Percentiles rank a stretch among this genome's conserved stretches.
Conservation (phyloP, 2,113 vertebrate genomes). For the Myotis yumanensis region DNA sequence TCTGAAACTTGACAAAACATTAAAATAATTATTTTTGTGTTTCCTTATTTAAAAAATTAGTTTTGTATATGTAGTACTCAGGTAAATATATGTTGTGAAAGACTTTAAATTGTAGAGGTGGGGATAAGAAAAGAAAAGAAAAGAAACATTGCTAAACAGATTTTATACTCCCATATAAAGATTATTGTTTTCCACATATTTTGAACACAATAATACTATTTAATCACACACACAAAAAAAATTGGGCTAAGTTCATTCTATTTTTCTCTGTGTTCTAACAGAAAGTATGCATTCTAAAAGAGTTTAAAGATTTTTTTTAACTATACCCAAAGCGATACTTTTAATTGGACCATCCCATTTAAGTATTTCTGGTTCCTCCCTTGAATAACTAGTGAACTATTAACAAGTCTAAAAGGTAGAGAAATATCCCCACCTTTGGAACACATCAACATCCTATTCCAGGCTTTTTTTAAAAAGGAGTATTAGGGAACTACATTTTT, state of each 20-base stretch:
- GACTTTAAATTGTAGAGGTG: not conserved
- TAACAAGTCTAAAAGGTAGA: not conserved
- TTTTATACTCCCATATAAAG: not conserved
- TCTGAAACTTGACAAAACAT: not conserved
- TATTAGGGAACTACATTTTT: constrained; percentile 19
- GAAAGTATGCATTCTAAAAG: not conserved
- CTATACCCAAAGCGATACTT: not conserved
- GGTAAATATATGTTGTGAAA: constrained; percentile 21
- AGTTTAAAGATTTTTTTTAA: not conserved
- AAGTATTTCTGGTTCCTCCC: not conserved
- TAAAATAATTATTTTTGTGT: constrained; percentile 40
- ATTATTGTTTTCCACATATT: not conserved
- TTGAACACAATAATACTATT: constrained; percentile 8
- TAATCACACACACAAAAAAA: not conserved
- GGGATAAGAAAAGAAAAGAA: not conserved
- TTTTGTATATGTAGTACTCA: not conserved
- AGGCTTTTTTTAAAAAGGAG: not conserved
- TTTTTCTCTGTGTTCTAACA: not conserved
- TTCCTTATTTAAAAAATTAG: not conserved
- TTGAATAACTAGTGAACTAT: not conserved
- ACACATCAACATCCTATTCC: not conserved
- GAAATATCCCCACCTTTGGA: not conserved
- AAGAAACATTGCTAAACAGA: not conserved
- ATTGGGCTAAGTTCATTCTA: not conserved
- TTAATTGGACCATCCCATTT: not conserved